A percentile compares a stretch with the other conserved stretches of the same genome.
These are phyloP conservation scores for Orbicella faveolata DNA, from an alignment of 64 coral and sea anemone species.

Conservation along the genomic window DNA sequence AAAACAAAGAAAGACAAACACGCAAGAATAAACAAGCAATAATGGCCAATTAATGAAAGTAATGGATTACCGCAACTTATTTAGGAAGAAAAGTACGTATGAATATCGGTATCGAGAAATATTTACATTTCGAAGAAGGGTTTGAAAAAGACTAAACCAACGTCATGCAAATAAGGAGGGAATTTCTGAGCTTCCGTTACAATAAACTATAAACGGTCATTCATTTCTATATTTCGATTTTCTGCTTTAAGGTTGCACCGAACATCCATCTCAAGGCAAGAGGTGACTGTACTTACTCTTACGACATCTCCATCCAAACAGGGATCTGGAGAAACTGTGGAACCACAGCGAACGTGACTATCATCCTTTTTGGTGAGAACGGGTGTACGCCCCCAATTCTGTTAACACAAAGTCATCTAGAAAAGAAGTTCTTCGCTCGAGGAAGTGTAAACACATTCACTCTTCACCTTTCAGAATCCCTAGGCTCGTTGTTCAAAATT, in stretches of 20 bases:
- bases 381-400: slow-evolving; percentile 48
- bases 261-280: slow-evolving; percentile 45
- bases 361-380: slow-evolving; percentile 77
- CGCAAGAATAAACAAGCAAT: too few species aligned
- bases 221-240: neutral
- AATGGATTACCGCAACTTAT: too few species aligned
- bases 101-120: too few species aligned
- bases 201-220: neutral
- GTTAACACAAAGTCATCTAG: slow-evolving; percentile 45
- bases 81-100: too few species aligned
- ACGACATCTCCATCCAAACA: slow-evolving; percentile 75
- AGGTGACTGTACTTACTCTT: slow-evolving; percentile 27
- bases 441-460: slow-evolving; percentile 86
- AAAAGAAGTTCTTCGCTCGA: slow-evolving; percentile 80
- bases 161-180: too few species aligned
- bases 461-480: slow-evolving; percentile 47
- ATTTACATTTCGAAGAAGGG: too few species aligned
- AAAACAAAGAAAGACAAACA: too few species aligned
- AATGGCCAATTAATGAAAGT: too few species aligned
- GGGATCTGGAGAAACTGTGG: slow-evolving; percentile 80
- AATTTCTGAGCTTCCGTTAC: too few species aligned
- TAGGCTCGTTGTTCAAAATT: slow-evolving; percentile 71
- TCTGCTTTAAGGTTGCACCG: slow-evolving; percentile 4
- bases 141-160: too few species aligned
- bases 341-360: slow-evolving; percentile 80